A percentile compares a stretch with the other conserved stretches of the same genome.
phyloP scores from a whole-genome alignment of 2,888 invertebrate genomes.

The Anaspis maculata region DNA sequence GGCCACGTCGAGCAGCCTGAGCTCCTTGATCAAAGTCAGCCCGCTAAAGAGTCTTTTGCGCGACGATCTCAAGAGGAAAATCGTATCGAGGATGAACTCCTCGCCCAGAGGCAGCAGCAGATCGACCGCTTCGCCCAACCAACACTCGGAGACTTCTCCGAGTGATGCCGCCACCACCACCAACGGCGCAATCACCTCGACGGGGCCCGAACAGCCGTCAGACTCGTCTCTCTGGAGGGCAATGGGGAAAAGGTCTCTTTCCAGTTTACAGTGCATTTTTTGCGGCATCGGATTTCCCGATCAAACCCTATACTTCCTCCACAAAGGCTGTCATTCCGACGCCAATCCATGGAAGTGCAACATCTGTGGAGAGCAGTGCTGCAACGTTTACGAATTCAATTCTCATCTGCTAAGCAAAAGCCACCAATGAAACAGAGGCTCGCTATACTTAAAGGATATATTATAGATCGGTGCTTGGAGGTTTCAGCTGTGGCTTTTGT shows the following conservation, averaged over 20 bases:
- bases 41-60: conserved; percentile 76
- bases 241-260: conserved; percentile 45
- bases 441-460: conserved; percentile 7
- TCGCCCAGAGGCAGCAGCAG: conserved; percentile 42
- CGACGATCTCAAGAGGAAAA: conserved; percentile 75
- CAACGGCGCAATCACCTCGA: conserved; percentile 58
- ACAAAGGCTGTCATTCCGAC: conserved; percentile 96
- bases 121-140: conserved; percentile 39
- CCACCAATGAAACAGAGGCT: conserved; percentile 57
- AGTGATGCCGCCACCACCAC: conserved; percentile 42
- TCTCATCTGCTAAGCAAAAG: conserved; percentile 90
- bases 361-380: conserved; percentile 92
- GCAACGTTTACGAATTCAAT: conserved; percentile 94
- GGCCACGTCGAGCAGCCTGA: conserved; percentile 61
- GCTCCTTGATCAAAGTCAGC: conserved; percentile 74
- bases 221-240: conserved; percentile 41
- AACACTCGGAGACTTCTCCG: conserved; percentile 42
- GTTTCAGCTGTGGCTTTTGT: too few species aligned
- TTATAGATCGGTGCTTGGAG: too few species aligned
- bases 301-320: conserved; percentile 91
- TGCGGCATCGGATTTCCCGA: conserved; percentile 94
- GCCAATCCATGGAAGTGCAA: conserved; percentile 97
- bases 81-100: conserved; percentile 56
- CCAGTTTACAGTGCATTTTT: conserved; percentile 71
- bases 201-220: conserved; percentile 52